Base-by-base conservation (phyloP, 2,888 invertebrate genomes). In the Xestia ashworthii region DNA sequence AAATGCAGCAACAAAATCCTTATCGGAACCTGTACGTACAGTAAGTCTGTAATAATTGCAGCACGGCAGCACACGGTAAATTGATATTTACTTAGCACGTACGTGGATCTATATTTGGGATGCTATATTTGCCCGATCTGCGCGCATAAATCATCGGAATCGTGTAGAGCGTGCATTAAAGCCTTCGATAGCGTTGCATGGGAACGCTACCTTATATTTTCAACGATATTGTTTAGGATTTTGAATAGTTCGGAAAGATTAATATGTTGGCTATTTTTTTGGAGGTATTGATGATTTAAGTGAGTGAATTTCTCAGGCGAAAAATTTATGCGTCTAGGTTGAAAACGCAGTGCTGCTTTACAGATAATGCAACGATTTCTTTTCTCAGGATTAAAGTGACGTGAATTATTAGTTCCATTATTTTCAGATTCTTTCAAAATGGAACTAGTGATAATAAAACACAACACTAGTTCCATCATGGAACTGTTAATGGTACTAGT, bases 121-220 rank as follows among this genome's bases (percentile, higher is more conserved):
- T 70, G 55, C 38, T 84, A 73, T 81, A 84, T 81, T 83, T 75
- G 85, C 75, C 65, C 75, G 84, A 71, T 84, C 73, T 53, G 53
- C 58, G 66, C 62, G 82, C 82, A 84, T 84, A 84, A 84, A 84
- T 84, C 84, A 84, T 50, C 32, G 9, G 71, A 64, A 78, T 84
- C 85, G 84, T 82, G 85, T 78, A 48, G 73, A 74, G 71, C 84
- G 64, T 73, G 71, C 85, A 85, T 85, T 84, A 78, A 71, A 85
- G 32, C 73, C 68, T 19, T 82, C 75, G 84, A 84, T 85, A 85
- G 46, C 73, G 75, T 78, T 82, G 85, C 79, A 76, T 74, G 79
- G 55, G 71, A 83, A 84, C 71, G 77, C 55, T 79, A 62, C 85
- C 75, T 82, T 71, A 78, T 81, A 80, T 78, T 78, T 71, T 71